A percentile compares a stretch with the other conserved stretches of the same genome.
Evolutionary conservation across 2,888 invertebrate species (phyloP).

Genomic region (Diaphora mendica): DNA sequence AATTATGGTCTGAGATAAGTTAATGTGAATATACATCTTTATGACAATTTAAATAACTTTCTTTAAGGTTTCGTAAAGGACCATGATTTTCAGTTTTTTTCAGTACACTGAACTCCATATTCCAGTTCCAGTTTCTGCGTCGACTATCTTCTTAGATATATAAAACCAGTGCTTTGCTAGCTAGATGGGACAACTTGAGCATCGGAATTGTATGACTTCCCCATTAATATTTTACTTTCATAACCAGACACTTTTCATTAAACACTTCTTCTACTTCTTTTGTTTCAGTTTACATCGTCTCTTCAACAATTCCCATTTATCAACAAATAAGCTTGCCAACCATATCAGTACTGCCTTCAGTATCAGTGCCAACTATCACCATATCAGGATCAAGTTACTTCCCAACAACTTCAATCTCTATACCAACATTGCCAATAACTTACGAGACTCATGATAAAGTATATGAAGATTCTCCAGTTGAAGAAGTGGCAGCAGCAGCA

Average conservation of each 20-base stretch:
- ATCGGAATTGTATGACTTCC: background rate
- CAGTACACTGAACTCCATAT: no score
- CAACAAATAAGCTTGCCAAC: background rate
- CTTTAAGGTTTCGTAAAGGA: no score
- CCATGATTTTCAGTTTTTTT: no score
- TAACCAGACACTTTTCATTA: no score
- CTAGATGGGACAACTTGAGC: background rate
- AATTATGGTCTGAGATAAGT: no score
- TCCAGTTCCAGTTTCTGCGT: no score
- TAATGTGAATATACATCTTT: no score
- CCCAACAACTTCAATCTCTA: background rate
- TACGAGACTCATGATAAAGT: background rate
- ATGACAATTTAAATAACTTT: no score
- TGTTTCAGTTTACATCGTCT: slow-evolving; percentile 6
- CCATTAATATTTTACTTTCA: background rate
- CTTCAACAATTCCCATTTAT: background rate
- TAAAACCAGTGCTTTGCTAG: background rate
- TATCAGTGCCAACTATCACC: background rate
- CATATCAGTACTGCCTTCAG: slow-evolving; percentile 8
- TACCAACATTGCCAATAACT: background rate
- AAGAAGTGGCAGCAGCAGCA: background rate
- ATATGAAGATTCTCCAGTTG: background rate
- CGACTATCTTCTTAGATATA: background rate
- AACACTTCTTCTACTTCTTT: background rate
- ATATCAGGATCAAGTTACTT: background rate